These are phyloP conservation scores for Phoxinus phoxinus DNA, from an alignment of 2,113 vertebrate genomes.

Conservation along the genomic window DNA sequence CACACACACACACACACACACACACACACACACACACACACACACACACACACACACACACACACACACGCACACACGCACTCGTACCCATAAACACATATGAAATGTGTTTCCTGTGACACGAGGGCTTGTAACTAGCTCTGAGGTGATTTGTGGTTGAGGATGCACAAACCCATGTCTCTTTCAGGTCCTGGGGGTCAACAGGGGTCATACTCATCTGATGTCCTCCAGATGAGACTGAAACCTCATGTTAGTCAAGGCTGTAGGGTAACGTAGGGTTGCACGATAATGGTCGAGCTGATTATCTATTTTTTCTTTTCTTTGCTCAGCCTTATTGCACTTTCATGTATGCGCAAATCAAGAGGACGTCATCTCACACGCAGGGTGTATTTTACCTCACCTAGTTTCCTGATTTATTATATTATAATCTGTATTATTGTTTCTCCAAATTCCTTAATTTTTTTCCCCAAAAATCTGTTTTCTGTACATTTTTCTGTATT, in stretches of 20 bases:
- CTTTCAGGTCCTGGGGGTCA: conserved; percentile 19
- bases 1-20: neutral
- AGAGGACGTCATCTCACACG: neutral
- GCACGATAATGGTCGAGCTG: neutral
- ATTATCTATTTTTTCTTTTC: neutral
- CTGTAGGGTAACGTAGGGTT: neutral
- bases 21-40: neutral
- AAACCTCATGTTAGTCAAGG: neutral
- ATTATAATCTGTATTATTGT: too few relatives aligned
- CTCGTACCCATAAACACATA: neutral
- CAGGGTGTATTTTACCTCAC: neutral
- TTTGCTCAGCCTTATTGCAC: neutral
- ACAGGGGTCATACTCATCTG: neutral
- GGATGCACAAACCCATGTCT: neutral
- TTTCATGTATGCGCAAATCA: neutral
- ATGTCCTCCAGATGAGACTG: neutral
- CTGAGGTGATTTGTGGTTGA: neutral
- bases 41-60: neutral
- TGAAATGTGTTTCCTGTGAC: neutral
- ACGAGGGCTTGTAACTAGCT: neutral
- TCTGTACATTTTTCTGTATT: too few relatives aligned
- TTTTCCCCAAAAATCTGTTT: too few relatives aligned
- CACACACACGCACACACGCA: neutral
- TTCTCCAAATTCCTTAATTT: too few relatives aligned
- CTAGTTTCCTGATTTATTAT: neutral